These are phyloP conservation scores for Anisognathus igniventris DNA, from an alignment of 2,797 vertebrate genomes.

Conservation along the genomic window DNA sequence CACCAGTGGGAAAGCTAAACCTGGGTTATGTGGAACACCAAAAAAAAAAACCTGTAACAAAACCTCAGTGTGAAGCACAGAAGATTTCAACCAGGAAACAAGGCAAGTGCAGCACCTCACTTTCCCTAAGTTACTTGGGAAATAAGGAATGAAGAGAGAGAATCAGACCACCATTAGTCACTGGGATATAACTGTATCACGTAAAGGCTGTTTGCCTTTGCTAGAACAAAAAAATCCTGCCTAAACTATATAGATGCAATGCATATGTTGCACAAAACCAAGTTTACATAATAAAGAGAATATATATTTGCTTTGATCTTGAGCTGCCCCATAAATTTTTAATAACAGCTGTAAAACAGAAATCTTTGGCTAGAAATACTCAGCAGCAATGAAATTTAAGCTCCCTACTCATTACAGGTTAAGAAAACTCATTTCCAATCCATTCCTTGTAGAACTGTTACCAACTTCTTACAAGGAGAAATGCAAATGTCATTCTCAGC, in stretches of 20 bases:
- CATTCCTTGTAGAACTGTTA: background rate
- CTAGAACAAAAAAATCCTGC: background rate
- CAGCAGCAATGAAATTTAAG: background rate
- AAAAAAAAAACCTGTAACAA: background rate
- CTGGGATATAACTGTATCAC: background rate
- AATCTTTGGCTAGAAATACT: background rate
- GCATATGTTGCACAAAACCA: background rate
- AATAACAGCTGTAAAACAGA: constrained; percentile 28
- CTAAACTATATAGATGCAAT: background rate
- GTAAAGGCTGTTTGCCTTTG: background rate
- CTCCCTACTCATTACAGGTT: background rate
- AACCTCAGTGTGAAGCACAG: background rate
- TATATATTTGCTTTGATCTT: constrained; percentile 28
- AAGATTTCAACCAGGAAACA: background rate
- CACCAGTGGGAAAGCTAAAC: background rate
- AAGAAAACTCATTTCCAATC: background rate
- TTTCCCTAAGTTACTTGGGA: background rate
- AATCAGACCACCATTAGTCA: background rate
- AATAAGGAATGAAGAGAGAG: background rate
- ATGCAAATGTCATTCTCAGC: background rate
- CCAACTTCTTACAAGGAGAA: background rate
- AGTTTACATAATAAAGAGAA: constrained; percentile 16
- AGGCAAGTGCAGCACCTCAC: background rate
- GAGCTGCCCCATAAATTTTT: constrained; percentile 38
- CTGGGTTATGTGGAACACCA: background rate